Conservation (phyloP, 2,888 invertebrate species). For the Drymonia ruficornis region DNA sequence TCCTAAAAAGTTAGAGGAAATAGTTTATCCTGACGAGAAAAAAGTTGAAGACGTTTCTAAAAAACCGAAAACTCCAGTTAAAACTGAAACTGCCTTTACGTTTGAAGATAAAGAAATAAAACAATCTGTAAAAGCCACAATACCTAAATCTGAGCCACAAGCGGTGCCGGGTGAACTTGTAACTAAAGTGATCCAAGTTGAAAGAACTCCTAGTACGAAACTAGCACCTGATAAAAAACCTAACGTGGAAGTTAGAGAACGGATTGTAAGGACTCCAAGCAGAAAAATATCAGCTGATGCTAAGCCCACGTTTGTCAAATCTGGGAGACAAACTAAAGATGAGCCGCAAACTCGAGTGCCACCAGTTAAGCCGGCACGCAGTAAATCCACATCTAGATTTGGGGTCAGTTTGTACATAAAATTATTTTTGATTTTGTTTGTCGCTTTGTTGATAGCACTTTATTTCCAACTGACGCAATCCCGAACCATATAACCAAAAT, state of each 20-base stretch:
- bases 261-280: constrained; percentile 77
- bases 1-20: constrained; percentile 69
- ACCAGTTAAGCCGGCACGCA: constrained; percentile 79
- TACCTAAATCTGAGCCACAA: constrained; percentile 53
- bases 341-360: constrained; percentile 66
- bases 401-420: constrained; percentile 80
- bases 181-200: constrained; percentile 76
- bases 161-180: constrained; percentile 64
- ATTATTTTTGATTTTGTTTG: constrained; percentile 66
- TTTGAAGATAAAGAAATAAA: constrained; percentile 67
- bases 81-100: constrained; percentile 60
- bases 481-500: constrained; percentile 37
- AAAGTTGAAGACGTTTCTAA: constrained; percentile 43
- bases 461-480: constrained; percentile 65
- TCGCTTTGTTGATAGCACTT: constrained; percentile 74
- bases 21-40: constrained; percentile 65
- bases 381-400: constrained; percentile 79
- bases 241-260: constrained; percentile 69
- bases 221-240: constrained; percentile 67
- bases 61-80: constrained; percentile 54
- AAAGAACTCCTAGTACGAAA: constrained; percentile 76
- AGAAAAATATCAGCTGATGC: constrained; percentile 61
- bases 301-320: constrained; percentile 58
- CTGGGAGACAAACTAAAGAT: constrained; percentile 50
- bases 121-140: constrained; percentile 39